These are phyloP conservation scores for Elephas maximus DNA, from an alignment of 2,113 vertebrate genomes.

Conservation along the genomic window DNA sequence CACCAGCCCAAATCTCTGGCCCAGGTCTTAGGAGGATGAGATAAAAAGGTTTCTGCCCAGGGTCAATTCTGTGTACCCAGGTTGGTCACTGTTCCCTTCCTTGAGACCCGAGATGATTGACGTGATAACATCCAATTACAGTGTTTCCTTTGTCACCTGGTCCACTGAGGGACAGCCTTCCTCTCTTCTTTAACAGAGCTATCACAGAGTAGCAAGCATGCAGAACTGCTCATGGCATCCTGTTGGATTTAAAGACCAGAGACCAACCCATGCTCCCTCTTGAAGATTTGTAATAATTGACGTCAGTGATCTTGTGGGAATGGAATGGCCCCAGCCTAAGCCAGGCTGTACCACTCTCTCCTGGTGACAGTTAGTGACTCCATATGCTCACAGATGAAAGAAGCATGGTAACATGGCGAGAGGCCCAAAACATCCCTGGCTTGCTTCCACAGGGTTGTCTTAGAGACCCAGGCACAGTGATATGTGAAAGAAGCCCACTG, in stretches of 20 bases:
- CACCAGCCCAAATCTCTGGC: neutral
- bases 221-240: neutral
- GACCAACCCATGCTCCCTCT: neutral
- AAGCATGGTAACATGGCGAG: neutral
- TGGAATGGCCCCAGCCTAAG: neutral
- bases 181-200: neutral
- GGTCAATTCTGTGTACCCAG: neutral
- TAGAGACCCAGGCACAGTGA: neutral
- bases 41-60: neutral
- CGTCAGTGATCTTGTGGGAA: conserved; percentile 45
- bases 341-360: neutral
- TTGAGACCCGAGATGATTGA: neutral
- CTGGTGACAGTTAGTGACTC: conserved; percentile 15
- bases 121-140: neutral
- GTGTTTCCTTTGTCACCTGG: neutral
- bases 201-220: neutral
- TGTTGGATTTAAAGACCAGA: neutral
- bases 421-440: neutral
- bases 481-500: neutral
- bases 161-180: neutral
- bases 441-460: conserved; percentile 6
- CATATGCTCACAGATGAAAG: conserved; percentile 55
- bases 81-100: neutral
- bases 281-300: neutral
- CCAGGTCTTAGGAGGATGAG: neutral